Percentiles rank a stretch among this genome's conserved stretches.
Conservation (phyloP, 23 tunicate species). For the Pegea sp. region DNA sequence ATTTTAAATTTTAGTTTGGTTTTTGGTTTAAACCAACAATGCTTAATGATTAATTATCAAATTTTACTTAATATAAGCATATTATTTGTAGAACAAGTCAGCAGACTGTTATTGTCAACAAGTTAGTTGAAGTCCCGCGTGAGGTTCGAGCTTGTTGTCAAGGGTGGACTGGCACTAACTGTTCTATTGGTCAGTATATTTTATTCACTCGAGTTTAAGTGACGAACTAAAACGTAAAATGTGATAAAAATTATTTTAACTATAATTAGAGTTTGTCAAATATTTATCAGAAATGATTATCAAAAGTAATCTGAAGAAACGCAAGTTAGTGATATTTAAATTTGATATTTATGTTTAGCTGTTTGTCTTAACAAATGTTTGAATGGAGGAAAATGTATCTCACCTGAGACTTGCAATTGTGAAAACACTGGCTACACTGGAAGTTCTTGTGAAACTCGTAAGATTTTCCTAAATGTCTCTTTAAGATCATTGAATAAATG, state of each 20-base stretch:
- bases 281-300: no score
- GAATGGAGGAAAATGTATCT: conserved; percentile 48
- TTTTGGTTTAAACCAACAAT: not conserved
- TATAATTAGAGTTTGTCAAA: no score
- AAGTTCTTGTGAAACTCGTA: conserved; percentile 39
- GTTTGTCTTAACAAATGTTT: conserved; percentile 31
- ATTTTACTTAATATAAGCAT: not conserved
- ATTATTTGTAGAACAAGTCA: conserved; percentile 14
- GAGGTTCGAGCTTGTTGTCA: conserved; percentile 40
- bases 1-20: not conserved
- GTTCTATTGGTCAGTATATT: conserved; percentile 22
- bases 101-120: conserved; percentile 9
- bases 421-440: conserved; percentile 57
- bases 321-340: no score
- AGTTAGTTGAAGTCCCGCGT: conserved; percentile 4
- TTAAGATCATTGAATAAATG: not conserved
- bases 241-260: no score
- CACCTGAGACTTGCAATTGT: conserved; percentile 63
- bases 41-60: no score
- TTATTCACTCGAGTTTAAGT: no score
- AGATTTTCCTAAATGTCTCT: conserved; percentile 1
- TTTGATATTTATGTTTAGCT: no score
- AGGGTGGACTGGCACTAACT: conserved; percentile 43
- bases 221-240: no score
- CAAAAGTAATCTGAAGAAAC: no score